Percentiles rank a stretch among this genome's conserved stretches.
phyloP scores from a whole-genome alignment of 2,888 invertebrate species.

The Diarsia mendica region DNA sequence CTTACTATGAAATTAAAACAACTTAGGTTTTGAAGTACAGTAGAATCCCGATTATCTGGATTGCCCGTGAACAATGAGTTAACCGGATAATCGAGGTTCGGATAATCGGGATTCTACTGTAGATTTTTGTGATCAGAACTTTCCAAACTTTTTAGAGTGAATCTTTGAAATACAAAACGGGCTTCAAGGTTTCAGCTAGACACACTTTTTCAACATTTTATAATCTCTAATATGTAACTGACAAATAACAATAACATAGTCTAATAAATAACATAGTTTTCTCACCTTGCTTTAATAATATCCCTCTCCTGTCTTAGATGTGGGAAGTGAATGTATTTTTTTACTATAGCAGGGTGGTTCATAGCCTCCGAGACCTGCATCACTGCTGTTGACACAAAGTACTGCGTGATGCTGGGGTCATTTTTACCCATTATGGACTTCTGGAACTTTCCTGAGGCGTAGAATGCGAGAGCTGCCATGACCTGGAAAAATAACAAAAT shows the following conservation, averaged over 20 bases:
- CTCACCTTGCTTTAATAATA: slow-evolving; percentile 82
- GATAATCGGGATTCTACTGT: slow-evolving; percentile 6
- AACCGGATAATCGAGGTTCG: slow-evolving; percentile 9
- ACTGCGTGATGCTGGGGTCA: slow-evolving; percentile 83
- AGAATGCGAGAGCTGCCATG: slow-evolving; percentile 84
- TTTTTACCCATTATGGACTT: slow-evolving; percentile 82
- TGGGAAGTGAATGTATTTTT: slow-evolving; percentile 86
- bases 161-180: neutral
- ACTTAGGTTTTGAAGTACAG: too few species aligned
- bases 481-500: slow-evolving; percentile 71
- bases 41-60: too few species aligned
- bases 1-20: too few species aligned
- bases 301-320: slow-evolving; percentile 84
- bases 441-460: slow-evolving; percentile 85
- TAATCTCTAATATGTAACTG: too few species aligned
- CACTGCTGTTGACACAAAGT: slow-evolving; percentile 84
- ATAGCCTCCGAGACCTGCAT: slow-evolving; percentile 85
- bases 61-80: too few species aligned
- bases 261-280: too few species aligned
- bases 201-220: neutral
- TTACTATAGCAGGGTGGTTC: slow-evolving; percentile 83
- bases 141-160: too few species aligned
- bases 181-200: neutral
- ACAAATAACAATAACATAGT: too few species aligned
- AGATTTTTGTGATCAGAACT: neutral